Conservation (phyloP, 2,888 invertebrate species). For the Hartigia nigra region DNA sequence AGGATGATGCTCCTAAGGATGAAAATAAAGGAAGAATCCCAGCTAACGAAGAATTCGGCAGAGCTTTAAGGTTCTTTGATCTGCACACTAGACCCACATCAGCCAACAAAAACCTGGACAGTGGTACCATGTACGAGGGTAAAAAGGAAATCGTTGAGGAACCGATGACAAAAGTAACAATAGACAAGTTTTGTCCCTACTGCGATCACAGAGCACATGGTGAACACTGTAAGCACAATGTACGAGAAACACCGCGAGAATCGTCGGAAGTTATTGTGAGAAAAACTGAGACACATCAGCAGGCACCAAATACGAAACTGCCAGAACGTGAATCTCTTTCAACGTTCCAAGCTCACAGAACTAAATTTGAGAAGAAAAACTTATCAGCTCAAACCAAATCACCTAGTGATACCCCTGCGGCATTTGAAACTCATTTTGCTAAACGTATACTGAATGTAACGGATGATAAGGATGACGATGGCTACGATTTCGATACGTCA, state of each 20-base stretch:
- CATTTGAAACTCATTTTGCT: conserved; percentile 43
- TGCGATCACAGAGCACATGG: conserved; percentile 45
- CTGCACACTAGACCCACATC: conserved; percentile 27
- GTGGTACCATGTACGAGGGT: conserved; percentile 37
- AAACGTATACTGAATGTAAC: conserved; percentile 39
- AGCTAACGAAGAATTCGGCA: conserved; percentile 47
- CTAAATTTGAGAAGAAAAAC: conserved; percentile 37
- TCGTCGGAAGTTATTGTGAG: background rate
- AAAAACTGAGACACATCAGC: background rate
- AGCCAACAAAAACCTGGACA: conserved; percentile 11
- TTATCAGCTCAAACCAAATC: background rate
- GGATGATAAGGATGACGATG: conserved; percentile 37
- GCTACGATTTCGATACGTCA: conserved; percentile 50
- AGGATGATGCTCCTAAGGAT: conserved; percentile 24
- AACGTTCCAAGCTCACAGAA: conserved; percentile 38
- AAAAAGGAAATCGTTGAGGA: conserved; percentile 51
- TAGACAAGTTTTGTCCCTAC: conserved; percentile 49
- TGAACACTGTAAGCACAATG: conserved; percentile 39
- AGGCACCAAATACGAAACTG: background rate
- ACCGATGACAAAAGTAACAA: conserved; percentile 49
- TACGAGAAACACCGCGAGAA: background rate
- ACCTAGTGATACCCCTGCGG: background rate
- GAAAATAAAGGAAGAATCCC: conserved; percentile 17
- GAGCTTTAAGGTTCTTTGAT: conserved; percentile 55
- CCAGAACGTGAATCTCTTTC: conserved; percentile 18